Evolutionary conservation across 1,140 invertebrate genomes (phyloP).

Genomic region (Akabosia matsudoensis): DNA sequence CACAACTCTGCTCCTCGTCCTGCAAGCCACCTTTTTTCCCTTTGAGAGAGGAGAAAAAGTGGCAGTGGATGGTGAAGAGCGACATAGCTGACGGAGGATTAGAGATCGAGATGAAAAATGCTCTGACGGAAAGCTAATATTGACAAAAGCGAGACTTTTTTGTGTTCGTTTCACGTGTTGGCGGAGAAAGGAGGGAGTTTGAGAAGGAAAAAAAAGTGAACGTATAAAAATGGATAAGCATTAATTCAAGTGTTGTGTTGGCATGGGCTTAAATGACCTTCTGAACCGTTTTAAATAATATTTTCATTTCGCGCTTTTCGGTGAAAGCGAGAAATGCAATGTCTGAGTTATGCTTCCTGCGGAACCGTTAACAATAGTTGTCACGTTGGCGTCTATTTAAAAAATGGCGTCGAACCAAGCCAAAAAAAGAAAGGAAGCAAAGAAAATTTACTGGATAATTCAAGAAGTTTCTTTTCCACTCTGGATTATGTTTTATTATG

Average conservation of each 20-base stretch:
- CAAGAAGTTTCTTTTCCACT: too few relatives aligned
- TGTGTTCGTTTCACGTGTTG: background rate
- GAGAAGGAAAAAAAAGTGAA: slow-evolving; percentile 1
- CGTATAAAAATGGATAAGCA: background rate
- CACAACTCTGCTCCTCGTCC: too few relatives aligned
- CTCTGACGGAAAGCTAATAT: slow-evolving; percentile 15
- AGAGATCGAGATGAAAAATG: slow-evolving; percentile 14
- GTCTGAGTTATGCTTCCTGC: background rate
- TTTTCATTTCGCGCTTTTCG: too few relatives aligned
- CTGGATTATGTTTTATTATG: too few relatives aligned
- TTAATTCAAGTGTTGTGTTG: slow-evolving; percentile 14
- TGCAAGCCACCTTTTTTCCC: too few relatives aligned
- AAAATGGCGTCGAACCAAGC: too few relatives aligned
- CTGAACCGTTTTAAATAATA: too few relatives aligned
- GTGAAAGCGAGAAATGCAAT: too few relatives aligned
- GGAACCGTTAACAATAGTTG: too few relatives aligned
- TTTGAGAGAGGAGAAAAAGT: background rate
- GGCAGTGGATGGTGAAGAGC: background rate
- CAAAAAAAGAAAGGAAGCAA: too few relatives aligned
- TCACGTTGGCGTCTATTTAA: too few relatives aligned
- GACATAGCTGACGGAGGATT: background rate
- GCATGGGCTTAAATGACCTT: background rate
- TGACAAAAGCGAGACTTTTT: slow-evolving; percentile 14
- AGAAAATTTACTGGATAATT: too few relatives aligned
- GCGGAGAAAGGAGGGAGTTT: background rate